These are phyloP conservation scores for Pterostichus niger DNA, from an alignment of 2,888 invertebrate genomes.

Conservation along the genomic window DNA sequence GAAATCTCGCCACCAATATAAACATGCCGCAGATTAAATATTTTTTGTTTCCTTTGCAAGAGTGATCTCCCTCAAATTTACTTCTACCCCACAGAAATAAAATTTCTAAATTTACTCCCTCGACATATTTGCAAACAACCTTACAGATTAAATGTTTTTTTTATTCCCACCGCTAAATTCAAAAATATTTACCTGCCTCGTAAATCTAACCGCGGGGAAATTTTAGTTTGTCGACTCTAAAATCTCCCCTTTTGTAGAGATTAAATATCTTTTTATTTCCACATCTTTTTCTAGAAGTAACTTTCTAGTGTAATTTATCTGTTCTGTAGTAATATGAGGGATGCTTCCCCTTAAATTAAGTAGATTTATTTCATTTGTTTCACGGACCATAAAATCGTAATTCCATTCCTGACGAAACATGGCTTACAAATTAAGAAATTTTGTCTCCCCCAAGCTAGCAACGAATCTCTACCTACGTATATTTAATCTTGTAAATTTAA, in stretches of 20 bases:
- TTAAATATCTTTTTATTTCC: conserved; percentile 51
- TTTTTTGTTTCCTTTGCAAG: conserved; percentile 37
- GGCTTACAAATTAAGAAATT: conserved; percentile 28
- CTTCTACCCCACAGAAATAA: conserved; percentile 17
- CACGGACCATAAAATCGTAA: conserved; percentile 36
- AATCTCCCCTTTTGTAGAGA: conserved; percentile 1
- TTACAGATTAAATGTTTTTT: conserved; percentile 38
- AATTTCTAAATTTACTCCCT: conserved; percentile 34
- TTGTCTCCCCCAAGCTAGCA: neutral
- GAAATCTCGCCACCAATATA: conserved; percentile 31
- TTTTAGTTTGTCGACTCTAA: neutral
- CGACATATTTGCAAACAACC: conserved; percentile 13
- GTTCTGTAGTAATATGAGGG: conserved; percentile 12
- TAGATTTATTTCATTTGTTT: conserved; percentile 28
- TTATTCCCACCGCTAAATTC: conserved; percentile 17
- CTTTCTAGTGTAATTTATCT: conserved; percentile 39
- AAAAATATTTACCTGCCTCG: conserved; percentile 35
- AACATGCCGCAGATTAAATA: conserved; percentile 42
- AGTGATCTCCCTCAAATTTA: conserved; percentile 28
- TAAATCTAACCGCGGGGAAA: neutral
- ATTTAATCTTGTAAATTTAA: too few species aligned
- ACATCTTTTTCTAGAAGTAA: conserved; percentile 9
- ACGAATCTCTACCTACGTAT: too few species aligned
- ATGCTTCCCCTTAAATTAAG: conserved; percentile 31
- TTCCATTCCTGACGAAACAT: conserved; percentile 16